Evolutionary conservation across 2,113 vertebrate species (phyloP), one percentile per base, ranked within the genome.

Genomic region (Oenanthe oenanthe): DNA sequence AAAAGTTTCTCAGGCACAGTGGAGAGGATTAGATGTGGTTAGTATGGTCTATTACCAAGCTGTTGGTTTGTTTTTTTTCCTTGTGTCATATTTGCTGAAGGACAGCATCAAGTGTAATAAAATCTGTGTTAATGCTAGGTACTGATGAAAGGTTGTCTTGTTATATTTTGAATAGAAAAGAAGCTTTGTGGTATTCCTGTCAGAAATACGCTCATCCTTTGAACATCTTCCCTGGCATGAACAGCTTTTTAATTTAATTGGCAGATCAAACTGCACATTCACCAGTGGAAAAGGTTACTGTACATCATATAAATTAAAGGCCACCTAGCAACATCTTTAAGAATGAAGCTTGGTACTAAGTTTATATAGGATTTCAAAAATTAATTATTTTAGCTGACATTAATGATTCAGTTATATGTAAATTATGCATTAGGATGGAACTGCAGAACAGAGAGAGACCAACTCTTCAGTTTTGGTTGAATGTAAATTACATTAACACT

Each of bases 351-450:
- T 93, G 56, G 42, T 85, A 20, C 32, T 73, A 63, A 71, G 54
- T 95, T 95, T 93, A 86, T 63, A 45, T 25, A 88, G 45, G 21
- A 89, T 72, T 93, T 94, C 74, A 75, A 80, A 97, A 94, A 92
- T 74, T 88, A 92, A 72, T 96, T 92, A 74, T 94, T 95, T 95
- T 72, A 85, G 28, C 42, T 96, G 92, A 77, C 70, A 61, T 90
- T 82, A 89, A 79, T 95, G 62, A 89, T 95, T 93, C 95, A 78
- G 36, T 53, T 89, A 24, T 80, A 67, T 20, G 28, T 94, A 94
- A 97, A 91, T 96, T 85, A 94, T 92, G 58, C 53, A 92, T 91
- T 93, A 89, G 42, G 89, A 78, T 80, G 58, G 86, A 96, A 91
- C 65, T 87, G 70, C 48, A 72, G 88, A 92, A 65, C 19, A 70